Percentiles rank a stretch among this genome's conserved stretches.
phyloP scores from a whole-genome alignment of 2,113 vertebrate species.

The Thunnus thynnus region DNA sequence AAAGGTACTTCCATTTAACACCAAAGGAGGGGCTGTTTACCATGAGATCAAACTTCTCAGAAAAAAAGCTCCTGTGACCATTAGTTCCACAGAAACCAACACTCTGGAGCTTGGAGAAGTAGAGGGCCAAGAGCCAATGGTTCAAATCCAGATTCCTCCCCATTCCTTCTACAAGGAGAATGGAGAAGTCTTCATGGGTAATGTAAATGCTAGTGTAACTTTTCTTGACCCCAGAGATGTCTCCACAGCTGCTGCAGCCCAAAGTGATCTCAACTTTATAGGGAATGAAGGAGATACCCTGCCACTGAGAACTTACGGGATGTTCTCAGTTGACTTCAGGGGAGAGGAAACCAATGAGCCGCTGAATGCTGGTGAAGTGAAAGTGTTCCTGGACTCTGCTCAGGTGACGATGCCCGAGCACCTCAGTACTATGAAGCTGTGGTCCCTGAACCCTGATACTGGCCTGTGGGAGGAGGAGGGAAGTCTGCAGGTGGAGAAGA shows the following conservation, averaged over 20 bases:
- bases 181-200: slow-evolving; percentile 91
- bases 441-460: slow-evolving; percentile 96
- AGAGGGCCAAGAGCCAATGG: slow-evolving; percentile 90
- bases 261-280: slow-evolving; percentile 96
- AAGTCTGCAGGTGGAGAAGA: slow-evolving; percentile 88
- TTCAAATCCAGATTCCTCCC: slow-evolving; percentile 93
- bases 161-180: slow-evolving; percentile 93
- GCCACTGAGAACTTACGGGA: slow-evolving; percentile 94
- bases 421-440: slow-evolving; percentile 92
- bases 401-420: slow-evolving; percentile 95
- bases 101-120: slow-evolving; percentile 91
- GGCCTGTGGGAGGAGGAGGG: slow-evolving; percentile 98
- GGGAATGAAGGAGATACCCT: slow-evolving; percentile 91
- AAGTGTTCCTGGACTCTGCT: slow-evolving; percentile 91
- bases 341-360: slow-evolving; percentile 87
- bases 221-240: slow-evolving; percentile 95
- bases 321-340: slow-evolving; percentile 97
- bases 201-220: slow-evolving; percentile 94
- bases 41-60: slow-evolving; percentile 95
- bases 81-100: slow-evolving; percentile 89
- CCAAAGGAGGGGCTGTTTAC: slow-evolving; percentile 93
- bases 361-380: slow-evolving; percentile 93
- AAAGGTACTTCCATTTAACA: slow-evolving; percentile 95
- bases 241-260: slow-evolving; percentile 89
- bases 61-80: slow-evolving; percentile 88